Conservation (phyloP, 2,113 vertebrate genomes). For the Elgaria multicarinata region DNA sequence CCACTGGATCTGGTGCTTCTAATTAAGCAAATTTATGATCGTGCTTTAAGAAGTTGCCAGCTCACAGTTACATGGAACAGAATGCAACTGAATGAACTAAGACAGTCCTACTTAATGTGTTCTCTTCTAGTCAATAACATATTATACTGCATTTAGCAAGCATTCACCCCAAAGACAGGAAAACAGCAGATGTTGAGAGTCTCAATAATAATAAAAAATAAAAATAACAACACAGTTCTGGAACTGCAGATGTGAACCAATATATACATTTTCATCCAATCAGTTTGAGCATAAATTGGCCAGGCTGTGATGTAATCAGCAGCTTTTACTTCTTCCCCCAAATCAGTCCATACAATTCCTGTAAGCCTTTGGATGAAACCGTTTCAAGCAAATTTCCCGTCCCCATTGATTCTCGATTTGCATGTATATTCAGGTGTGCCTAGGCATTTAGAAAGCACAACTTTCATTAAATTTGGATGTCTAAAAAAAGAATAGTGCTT, state of each 20-base stretch:
- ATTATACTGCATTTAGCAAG: background rate
- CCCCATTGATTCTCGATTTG: background rate
- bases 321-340: background rate
- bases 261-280: background rate
- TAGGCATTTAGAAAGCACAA: background rate
- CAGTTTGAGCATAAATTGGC: background rate
- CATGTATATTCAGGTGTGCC: background rate
- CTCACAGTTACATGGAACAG: constrained; percentile 34
- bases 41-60: background rate
- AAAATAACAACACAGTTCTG: background rate
- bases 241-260: background rate
- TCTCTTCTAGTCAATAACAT: background rate
- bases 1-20: no score
- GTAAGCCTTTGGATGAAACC: background rate
- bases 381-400: background rate
- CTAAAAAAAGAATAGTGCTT: background rate
- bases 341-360: background rate
- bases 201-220: no score
- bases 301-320: background rate
- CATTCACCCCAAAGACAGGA: background rate
- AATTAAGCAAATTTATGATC: background rate
- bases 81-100: accelerated
- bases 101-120: background rate
- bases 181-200: background rate
- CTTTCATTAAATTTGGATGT: background rate